phyloP scores from a whole-genome alignment of 2,888 invertebrate species.

The Sesia bembeciformis region DNA sequence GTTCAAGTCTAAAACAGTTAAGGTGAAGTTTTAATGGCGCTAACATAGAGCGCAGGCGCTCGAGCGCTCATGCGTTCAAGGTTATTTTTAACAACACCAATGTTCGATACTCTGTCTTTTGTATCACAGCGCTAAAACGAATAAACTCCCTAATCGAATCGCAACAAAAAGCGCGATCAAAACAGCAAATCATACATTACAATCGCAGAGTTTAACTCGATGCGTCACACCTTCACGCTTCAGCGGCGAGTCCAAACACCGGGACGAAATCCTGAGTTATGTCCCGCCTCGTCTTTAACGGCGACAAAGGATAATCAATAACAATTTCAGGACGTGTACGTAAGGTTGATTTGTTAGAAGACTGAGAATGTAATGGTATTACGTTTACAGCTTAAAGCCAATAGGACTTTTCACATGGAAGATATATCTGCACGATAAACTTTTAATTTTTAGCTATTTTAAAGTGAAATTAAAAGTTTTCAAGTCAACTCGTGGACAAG shows the following conservation, averaged over 20 bases:
- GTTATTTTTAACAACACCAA: too few species aligned
- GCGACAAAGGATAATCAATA: conserved; percentile 63
- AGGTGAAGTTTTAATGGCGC: too few species aligned
- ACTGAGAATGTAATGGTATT: background rate
- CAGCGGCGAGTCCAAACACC: conserved; percentile 43
- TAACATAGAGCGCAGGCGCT: too few species aligned
- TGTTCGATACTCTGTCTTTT: too few species aligned
- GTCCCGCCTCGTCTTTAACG: conserved; percentile 15
- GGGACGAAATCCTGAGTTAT: conserved; percentile 58
- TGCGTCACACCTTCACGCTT: conserved; percentile 28
- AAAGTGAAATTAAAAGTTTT: too few species aligned
- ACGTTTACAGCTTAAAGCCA: background rate
- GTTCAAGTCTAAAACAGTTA: too few species aligned
- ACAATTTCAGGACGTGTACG: conserved; percentile 50
- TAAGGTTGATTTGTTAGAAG: conserved; percentile 35
- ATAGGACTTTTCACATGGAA: too few species aligned
- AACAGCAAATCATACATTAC: conserved; percentile 10
- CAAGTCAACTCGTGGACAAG: too few species aligned
- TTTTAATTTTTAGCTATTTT: too few species aligned
- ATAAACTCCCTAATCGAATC: background rate
- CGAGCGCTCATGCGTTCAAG: too few species aligned
- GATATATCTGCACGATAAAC: too few species aligned
- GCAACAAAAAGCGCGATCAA: background rate
- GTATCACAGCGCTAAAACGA: too few species aligned
- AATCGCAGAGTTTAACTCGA: conserved; percentile 12